Evolutionary conservation across 2,113 vertebrate species (phyloP), one percentile per base, ranked within the genome.

Genomic region (Misgurnus anguillicaudatus): DNA sequence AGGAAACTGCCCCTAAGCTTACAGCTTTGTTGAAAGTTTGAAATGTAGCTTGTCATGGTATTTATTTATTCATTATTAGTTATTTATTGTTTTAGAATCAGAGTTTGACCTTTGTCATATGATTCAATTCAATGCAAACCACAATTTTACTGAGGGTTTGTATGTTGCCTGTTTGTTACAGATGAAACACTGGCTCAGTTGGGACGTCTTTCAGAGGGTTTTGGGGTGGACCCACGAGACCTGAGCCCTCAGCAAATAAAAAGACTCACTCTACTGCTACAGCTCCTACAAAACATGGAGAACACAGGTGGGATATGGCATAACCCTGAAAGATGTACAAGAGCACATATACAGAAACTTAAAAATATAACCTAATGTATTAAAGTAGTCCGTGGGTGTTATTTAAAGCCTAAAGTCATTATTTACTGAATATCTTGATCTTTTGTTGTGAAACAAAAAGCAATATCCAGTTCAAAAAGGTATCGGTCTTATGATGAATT

Each of bases 221-320:
- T 95, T 0, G 90, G 95, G 4, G 82, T 96, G 14, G 93, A 95
- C 24, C 92, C 96, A 63, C 91, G 88, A 2, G 94, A 96, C 53
- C 90, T 98, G 85, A 97, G 90, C 69, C 92, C 94, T 0, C 94
- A 96, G 83, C 95, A 98, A 87, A 91, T 98, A 55, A 94, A 92
- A 81, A 94, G 91, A 62, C 91, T 98, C 6, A 92, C 92, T 0
- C 77, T 92, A 10, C 89, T 95, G 21, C 90, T 98, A 55, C 94
- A 94, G 84, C 88, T 96, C 66, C 89, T 94, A 66, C 95, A 92
- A 72, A 1, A 82, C 5, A 72, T 81, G 41, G 86, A 87, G 3
- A 91, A 87, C 60, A 71, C 85, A 81, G 86, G 88, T 89, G 24
- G 24, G 24, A 1, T 31, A 81, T 66, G 16, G 3, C 36, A 45